A percentile compares a stretch with the other conserved stretches of the same genome.
Evolutionary conservation across 2,797 vertebrate species (phyloP).

Genomic region (Trachops cirrhosus): DNA sequence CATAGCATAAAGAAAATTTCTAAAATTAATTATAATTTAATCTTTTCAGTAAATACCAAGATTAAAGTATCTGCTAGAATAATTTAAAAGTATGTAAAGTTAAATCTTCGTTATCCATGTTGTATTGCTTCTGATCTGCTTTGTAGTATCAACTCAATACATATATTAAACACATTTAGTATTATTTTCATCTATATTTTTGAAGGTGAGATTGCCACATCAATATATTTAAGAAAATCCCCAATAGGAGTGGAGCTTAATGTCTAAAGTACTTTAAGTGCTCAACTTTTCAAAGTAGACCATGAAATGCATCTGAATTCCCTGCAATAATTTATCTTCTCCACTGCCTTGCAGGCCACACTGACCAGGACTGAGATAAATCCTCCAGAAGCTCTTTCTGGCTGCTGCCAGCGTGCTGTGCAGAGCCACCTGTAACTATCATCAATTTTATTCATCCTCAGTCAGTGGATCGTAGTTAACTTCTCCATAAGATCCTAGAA

Average conservation of each 20-base stretch:
- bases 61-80: neutral
- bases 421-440: neutral
- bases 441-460: neutral
- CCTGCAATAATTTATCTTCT: neutral
- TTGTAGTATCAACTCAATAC: neutral
- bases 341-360: neutral
- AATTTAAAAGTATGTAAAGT: neutral
- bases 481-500: neutral
- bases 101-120: neutral
- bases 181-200: neutral
- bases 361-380: neutral
- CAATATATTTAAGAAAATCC: neutral
- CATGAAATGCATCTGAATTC: neutral
- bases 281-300: neutral
- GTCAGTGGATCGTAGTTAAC: neutral
- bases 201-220: neutral
- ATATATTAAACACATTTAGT: neutral
- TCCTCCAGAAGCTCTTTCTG: neutral
- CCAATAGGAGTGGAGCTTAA: neutral
- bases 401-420: neutral
- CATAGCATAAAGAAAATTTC: neutral
- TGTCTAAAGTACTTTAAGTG: neutral
- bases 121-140: neutral
- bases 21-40: neutral
- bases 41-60: neutral